Conservation (phyloP, 2,797 vertebrate genomes). For the Gephyroberyx darwinii region DNA sequence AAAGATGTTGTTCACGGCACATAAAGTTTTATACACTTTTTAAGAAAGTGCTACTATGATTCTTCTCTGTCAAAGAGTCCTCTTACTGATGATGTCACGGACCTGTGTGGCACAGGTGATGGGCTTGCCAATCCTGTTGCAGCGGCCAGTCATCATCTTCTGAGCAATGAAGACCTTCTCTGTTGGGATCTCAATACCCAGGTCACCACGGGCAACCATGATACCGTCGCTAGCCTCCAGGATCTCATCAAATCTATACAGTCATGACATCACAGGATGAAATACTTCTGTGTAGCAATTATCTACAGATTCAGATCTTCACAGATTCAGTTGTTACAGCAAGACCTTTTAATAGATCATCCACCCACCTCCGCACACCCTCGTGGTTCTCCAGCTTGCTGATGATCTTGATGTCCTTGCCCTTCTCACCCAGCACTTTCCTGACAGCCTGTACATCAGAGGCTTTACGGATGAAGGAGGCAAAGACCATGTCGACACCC, state of each 20-base stretch:
- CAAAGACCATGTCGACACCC: conserved; percentile 97
- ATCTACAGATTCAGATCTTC: background rate
- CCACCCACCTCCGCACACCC: conserved; percentile 90
- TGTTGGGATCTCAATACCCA: conserved; percentile 97
- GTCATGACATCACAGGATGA: background rate
- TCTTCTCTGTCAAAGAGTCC: background rate
- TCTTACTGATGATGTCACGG: conserved; percentile 9
- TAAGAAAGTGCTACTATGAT: background rate
- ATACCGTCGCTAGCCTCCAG: conserved; percentile 97
- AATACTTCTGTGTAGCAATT: background rate
- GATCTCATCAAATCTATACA: conserved; percentile 94
- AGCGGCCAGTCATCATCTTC: conserved; percentile 99
- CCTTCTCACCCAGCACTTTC: conserved; percentile 93
- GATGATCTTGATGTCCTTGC: conserved; percentile 97
- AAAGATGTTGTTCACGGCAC: background rate
- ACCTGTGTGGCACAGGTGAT: conserved; percentile 98
- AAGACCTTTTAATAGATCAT: background rate
- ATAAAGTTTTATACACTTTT: conserved; percentile 26
- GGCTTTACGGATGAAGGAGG: conserved; percentile 98
- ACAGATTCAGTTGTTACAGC: background rate
- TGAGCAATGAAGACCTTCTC: conserved; percentile 98
- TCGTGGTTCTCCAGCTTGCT: conserved; percentile 99
- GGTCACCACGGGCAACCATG: conserved; percentile 98
- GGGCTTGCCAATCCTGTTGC: conserved; percentile 95
- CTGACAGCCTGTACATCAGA: conserved; percentile 92